phyloP scores from a whole-genome alignment of 1,140 invertebrate species.

The Ceratina japonica region DNA sequence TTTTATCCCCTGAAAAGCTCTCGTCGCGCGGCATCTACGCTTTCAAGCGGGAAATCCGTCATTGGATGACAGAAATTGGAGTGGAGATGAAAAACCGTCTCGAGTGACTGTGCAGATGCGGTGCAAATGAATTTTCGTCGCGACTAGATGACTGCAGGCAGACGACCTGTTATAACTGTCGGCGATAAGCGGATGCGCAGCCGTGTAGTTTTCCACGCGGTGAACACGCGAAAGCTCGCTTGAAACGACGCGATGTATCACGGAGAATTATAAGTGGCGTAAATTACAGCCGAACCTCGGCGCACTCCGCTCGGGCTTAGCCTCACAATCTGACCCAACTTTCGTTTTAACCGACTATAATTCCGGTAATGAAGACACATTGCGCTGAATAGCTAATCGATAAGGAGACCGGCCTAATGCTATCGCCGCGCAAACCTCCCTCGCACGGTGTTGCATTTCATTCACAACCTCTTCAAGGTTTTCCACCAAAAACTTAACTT shows the following conservation, averaged over 20 bases:
- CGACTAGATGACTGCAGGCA: not conserved
- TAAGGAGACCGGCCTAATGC: constrained; percentile 33
- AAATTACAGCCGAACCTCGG: not conserved
- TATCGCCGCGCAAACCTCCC: not conserved
- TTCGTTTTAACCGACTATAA: constrained; percentile 24
- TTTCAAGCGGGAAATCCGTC: not conserved
- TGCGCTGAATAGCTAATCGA: constrained; percentile 34
- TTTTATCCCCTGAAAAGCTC: not conserved
- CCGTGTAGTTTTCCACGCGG: constrained; percentile 23
- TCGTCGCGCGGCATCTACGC: not conserved
- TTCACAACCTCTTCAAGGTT: not conserved
- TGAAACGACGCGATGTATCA: constrained; percentile 16
- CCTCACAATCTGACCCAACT: constrained; percentile 13
- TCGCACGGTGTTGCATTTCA: not conserved
- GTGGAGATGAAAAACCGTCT: not conserved
- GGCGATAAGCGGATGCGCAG: constrained; percentile 8
- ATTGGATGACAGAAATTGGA: not conserved
- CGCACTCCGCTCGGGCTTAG: not conserved
- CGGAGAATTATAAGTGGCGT: constrained; percentile 22
- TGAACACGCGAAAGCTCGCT: not conserved
- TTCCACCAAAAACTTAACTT: not conserved
- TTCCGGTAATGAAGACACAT: constrained; percentile 33
- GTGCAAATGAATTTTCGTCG: constrained; percentile 17
- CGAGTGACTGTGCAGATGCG: not conserved
- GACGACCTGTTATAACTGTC: not conserved